Evolutionary conservation across 1,140 invertebrate genomes (phyloP), one percentile per base, ranked within the genome.

Genomic region (Grapholita molesta): DNA sequence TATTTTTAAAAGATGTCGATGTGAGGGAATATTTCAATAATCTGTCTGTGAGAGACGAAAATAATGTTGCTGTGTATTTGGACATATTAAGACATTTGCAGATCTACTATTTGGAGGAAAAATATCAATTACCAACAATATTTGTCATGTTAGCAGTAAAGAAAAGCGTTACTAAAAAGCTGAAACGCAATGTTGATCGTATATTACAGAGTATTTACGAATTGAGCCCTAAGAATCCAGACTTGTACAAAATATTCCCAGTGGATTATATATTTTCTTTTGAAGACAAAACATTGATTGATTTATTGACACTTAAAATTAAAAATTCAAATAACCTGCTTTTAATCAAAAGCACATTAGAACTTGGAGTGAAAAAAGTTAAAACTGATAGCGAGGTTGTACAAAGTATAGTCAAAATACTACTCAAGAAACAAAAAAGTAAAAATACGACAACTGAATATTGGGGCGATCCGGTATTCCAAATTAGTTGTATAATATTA

Each of bases 311-410:
- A 48, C 78, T 90, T 30, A 83, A 76, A 21, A 82, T 78, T 9
- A 90, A 86, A 78, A 83, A 77, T 0, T 72, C 83, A 6, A 89
- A 89, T 42, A 76, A 77, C 28, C 69, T 79, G 12, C 53, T 86
- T 5, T 66, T 88, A 25, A 77, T 89, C 2, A 89, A 84, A 74
- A 79, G 70, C 66, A 67, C 86, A 25, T 42, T 91, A 24, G 88
- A 90, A 78, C 72, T 75, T 15, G 83, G 85, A 9, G 87, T 88
- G 0, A 91, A 86, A 70, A 88, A 86, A 73, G 88, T 90, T 3
- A 85, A 85, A 70, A 78, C 77, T n/a, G 80, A 91, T 23, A 79
- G 80, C 23, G 82, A 86, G 12, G 70, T 88, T 15, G 72, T 91
- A 0, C 85, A 84, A 72, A 82, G 77, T 15, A 76, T 86, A 18